A percentile compares a stretch with the other conserved stretches of the same genome.
Evolutionary conservation across 2,797 vertebrate genomes (phyloP).

Genomic region (Bradypus variegatus): DNA sequence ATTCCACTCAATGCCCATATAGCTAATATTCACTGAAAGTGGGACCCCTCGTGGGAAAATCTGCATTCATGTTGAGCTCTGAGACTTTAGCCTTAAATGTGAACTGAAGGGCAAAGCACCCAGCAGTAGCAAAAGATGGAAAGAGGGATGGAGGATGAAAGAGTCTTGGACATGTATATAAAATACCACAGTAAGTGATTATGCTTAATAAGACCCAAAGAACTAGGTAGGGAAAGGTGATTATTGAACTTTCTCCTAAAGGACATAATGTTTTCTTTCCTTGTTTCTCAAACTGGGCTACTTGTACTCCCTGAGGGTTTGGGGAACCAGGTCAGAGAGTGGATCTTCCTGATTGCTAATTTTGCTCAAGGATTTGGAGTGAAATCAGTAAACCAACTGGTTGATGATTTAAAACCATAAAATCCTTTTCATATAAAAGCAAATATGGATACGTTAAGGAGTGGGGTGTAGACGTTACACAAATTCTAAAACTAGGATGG

Average conservation of each 20-base stretch:
- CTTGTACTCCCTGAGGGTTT: neutral
- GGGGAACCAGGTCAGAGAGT: too few relatives aligned
- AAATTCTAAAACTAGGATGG: neutral
- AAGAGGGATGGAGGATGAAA: rapidly evolving
- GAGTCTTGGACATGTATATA: rapidly evolving
- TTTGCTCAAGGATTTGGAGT: neutral
- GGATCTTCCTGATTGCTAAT: neutral
- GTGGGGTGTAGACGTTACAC: neutral
- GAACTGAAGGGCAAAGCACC: neutral
- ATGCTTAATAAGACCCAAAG: neutral
- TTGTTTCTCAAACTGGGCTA: neutral
- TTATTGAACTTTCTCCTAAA: neutral
- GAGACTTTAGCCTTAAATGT: neutral
- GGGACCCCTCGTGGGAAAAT: neutral
- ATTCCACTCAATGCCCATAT: neutral
- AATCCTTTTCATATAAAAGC: neutral
- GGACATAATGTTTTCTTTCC: neutral
- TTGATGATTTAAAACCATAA: neutral
- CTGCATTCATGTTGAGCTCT: neutral
- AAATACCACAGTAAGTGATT: neutral
- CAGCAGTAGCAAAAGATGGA: neutral
- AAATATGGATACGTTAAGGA: neutral
- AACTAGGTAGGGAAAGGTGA: too few relatives aligned
- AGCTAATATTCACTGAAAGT: neutral
- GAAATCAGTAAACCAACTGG: neutral